Evolutionary conservation across 2,888 invertebrate species (phyloP).

Genomic region (Patella ulyssiponensis): DNA sequence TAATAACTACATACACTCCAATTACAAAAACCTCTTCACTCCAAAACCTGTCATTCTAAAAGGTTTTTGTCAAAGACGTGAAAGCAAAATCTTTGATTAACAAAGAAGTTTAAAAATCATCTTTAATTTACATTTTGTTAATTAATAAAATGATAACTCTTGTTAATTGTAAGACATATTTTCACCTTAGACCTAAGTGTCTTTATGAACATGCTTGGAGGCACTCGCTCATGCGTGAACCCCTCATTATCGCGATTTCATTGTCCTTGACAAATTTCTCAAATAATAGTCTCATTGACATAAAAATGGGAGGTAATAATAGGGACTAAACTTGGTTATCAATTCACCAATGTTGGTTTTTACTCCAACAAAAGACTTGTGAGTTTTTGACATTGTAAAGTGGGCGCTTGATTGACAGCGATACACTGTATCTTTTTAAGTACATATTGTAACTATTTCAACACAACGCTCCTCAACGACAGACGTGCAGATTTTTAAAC

Average conservation of each 20-base stretch:
- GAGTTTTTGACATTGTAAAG: slow-evolving; percentile 1
- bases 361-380: not conserved
- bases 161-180: not conserved
- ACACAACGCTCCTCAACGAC: not conserved
- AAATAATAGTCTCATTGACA: not conserved
- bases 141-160: not conserved
- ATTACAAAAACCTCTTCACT: too few species aligned
- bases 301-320: too few species aligned
- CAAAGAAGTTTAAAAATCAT: not conserved
- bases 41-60: too few species aligned
- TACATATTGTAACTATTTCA: not conserved
- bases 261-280: not conserved
- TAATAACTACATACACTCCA: too few species aligned
- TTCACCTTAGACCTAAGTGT: not conserved
- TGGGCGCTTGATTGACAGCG: slow-evolving; percentile 2
- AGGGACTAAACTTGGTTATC: not conserved
- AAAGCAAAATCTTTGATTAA: too few species aligned
- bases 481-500: not conserved
- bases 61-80: too few species aligned
- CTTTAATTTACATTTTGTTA: not conserved
- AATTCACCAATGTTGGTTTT: slow-evolving; percentile 1
- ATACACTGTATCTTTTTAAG: slow-evolving; percentile 8
- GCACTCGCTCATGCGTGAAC: not conserved
- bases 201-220: not conserved
- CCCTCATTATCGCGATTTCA: not conserved